These are phyloP conservation scores for Metaphire vulgaris DNA, from an alignment of 1,140 invertebrate genomes.

Conservation along the genomic window DNA sequence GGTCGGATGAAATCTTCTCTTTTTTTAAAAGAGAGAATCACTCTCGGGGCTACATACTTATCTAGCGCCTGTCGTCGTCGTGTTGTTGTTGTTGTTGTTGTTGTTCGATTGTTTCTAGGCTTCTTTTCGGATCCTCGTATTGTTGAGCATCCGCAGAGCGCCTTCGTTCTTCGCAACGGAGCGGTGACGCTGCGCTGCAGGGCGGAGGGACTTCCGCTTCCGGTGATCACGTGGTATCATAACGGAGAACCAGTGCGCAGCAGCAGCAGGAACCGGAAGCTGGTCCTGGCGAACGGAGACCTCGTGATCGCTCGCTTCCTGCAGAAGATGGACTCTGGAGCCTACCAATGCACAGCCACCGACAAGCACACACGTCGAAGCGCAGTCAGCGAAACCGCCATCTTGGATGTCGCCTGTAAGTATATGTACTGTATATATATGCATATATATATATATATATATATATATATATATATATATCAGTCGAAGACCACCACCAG, in stretches of 20 bases:
- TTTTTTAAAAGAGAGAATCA: too few relatives aligned
- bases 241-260: slow-evolving; percentile 54
- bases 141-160: slow-evolving; percentile 85
- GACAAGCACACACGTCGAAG: slow-evolving; percentile 73
- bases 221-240: slow-evolving; percentile 78
- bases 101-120: too few relatives aligned
- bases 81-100: too few relatives aligned
- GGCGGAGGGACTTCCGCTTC: slow-evolving; percentile 74
- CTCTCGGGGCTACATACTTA: too few relatives aligned
- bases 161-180: slow-evolving; percentile 78
- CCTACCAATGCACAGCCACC: slow-evolving; percentile 85
- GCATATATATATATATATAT: too few relatives aligned
- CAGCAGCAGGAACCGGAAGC: slow-evolving; percentile 56
- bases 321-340: slow-evolving; percentile 43
- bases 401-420: slow-evolving; percentile 87
- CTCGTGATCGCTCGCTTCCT: slow-evolving; percentile 80
- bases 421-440: too few relatives aligned
- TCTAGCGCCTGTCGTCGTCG: too few relatives aligned
- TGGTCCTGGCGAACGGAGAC: slow-evolving; percentile 81
- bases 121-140: slow-evolving; percentile 81
- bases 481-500: too few relatives aligned
- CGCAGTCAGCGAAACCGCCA: slow-evolving; percentile 80
- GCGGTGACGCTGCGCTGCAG: slow-evolving; percentile 55
- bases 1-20: too few relatives aligned
- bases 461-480: too few relatives aligned